phyloP scores from a whole-genome alignment of 1,140 invertebrate genomes.

The Camponotus pennsylvanicus region DNA sequence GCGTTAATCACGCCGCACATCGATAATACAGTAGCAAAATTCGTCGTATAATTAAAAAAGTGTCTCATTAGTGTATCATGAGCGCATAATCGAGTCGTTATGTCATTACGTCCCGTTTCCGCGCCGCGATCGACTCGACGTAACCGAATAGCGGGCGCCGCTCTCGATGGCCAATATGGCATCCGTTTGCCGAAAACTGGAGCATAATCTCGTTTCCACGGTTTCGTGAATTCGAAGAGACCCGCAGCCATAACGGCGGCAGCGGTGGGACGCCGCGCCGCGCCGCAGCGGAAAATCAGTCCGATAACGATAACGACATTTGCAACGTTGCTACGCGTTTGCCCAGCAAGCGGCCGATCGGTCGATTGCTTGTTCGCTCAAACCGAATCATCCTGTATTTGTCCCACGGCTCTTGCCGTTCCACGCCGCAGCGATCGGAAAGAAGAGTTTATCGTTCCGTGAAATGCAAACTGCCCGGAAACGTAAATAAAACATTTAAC shows the following conservation, averaged over 20 bases:
- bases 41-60: slow-evolving; percentile 11
- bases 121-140: background rate
- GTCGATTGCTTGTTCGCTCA: slow-evolving; percentile 45
- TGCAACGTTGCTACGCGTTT: slow-evolving; percentile 62
- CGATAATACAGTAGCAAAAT: background rate
- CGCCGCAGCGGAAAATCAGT: slow-evolving; percentile 67
- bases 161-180: slow-evolving; percentile 44
- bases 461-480: slow-evolving; percentile 54
- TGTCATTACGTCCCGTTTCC: slow-evolving; percentile 20
- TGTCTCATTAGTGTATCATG: background rate
- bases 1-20: background rate
- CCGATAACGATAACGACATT: slow-evolving; percentile 70
- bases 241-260: slow-evolving; percentile 53
- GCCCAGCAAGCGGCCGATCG: background rate
- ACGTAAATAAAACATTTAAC: slow-evolving; percentile 57
- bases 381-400: slow-evolving; percentile 57
- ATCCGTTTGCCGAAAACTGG: slow-evolving; percentile 48
- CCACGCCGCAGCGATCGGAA: slow-evolving; percentile 51
- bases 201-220: slow-evolving; percentile 61
- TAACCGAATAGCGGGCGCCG: background rate
- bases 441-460: slow-evolving; percentile 54
- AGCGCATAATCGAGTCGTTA: background rate
- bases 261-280: slow-evolving; percentile 44
- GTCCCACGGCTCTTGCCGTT: slow-evolving; percentile 46
- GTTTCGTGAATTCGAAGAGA: slow-evolving; percentile 58